A percentile compares a stretch with the other conserved stretches of the same genome.
Evolutionary conservation across 2,113 vertebrate genomes (phyloP).

Genomic region (Dermatemys mawii): DNA sequence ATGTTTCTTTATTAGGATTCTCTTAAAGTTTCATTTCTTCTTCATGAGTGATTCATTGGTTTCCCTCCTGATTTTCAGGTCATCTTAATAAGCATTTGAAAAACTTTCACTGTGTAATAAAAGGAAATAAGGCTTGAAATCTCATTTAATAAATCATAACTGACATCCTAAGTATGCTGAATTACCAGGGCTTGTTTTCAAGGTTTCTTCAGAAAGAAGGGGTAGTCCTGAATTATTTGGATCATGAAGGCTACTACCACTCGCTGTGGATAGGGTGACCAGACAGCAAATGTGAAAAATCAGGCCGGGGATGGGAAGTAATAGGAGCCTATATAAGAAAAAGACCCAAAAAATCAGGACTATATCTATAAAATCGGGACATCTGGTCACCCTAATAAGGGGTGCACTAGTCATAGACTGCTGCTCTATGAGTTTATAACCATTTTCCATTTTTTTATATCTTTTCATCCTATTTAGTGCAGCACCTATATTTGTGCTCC

Average conservation of each 20-base stretch:
- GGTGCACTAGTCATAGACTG: background rate
- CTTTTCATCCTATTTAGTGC: background rate
- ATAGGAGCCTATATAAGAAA: too few relatives aligned
- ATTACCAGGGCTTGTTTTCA: background rate
- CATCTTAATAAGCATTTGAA: constrained; percentile 64
- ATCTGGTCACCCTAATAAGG: too few relatives aligned
- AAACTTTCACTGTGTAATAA: constrained; percentile 56
- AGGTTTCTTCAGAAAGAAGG: background rate
- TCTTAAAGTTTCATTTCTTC: constrained; percentile 60
- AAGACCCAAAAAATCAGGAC: too few relatives aligned
- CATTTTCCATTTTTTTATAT: background rate
- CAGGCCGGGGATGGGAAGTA: too few relatives aligned
- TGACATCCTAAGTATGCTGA: constrained; percentile 30
- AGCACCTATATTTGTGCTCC: background rate
- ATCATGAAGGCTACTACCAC: background rate
- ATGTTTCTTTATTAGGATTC: constrained; percentile 48
- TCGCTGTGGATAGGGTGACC: background rate
- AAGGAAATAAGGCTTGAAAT: constrained; percentile 56
- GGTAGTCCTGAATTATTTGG: background rate
- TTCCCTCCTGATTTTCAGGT: constrained; percentile 57
- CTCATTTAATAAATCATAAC: constrained; percentile 49
- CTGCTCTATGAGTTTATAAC: background rate
- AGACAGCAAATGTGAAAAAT: too few relatives aligned
- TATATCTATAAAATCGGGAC: too few relatives aligned
- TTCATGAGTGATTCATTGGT: constrained; percentile 63